Conservation (phyloP, 2,113 vertebrate species). For the Dromas ardeola region DNA sequence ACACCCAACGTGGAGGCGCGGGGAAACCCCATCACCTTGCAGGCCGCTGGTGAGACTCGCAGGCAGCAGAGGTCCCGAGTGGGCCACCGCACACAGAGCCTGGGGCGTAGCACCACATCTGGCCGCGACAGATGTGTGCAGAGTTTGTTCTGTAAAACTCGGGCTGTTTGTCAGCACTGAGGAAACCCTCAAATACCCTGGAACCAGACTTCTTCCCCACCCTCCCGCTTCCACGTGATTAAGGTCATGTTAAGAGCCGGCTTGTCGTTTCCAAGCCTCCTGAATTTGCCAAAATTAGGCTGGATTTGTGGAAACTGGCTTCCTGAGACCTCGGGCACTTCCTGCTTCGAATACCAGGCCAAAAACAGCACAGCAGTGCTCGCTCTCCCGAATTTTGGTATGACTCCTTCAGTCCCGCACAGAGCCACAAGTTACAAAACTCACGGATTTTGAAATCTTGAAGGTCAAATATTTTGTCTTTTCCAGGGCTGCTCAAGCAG, state of each 20-base stretch:
- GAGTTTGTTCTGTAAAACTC: background rate
- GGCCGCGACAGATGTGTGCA: background rate
- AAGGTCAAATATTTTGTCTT: background rate
- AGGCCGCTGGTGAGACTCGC: rapidly evolving
- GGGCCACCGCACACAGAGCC: background rate
- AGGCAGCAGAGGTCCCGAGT: background rate
- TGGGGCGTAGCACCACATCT: background rate
- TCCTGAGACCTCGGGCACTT: background rate
- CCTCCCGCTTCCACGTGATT: background rate
- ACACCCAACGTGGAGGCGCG: rapidly evolving
- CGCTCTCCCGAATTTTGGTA: background rate
- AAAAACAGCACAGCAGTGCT: background rate
- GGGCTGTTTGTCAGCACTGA: background rate
- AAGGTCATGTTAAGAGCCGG: background rate
- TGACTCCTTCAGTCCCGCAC: background rate
- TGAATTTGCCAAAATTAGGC: slow-evolving; percentile 37
- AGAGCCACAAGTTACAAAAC: background rate
- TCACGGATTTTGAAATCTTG: background rate
- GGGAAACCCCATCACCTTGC: background rate
- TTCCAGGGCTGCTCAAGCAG: background rate
- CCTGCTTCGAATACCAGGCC: background rate
- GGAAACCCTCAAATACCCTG: background rate
- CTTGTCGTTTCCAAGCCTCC: background rate
- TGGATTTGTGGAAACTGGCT: slow-evolving; percentile 29
- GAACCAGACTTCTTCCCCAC: background rate